Percentiles rank a stretch among this genome's conserved stretches.
Evolutionary conservation across 2,888 invertebrate genomes (phyloP).

Genomic region (Thymelicus acteon): DNA sequence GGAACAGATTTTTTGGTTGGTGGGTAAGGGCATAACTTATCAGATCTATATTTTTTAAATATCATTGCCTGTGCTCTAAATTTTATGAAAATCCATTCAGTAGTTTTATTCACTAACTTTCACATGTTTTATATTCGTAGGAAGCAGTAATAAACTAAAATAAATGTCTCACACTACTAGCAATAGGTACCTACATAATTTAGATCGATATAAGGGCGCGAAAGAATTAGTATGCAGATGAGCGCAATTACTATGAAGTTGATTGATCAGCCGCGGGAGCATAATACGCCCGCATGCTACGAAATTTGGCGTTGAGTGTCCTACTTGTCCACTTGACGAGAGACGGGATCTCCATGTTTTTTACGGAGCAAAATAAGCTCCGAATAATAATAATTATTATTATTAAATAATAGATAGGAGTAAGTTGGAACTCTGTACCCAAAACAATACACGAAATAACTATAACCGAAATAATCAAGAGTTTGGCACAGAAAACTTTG

Average conservation of each 20-base stretch:
- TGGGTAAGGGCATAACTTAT: no score
- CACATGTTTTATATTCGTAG: no score
- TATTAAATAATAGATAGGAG: no score
- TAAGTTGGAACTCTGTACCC: no score
- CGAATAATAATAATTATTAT: background rate
- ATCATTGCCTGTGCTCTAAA: no score
- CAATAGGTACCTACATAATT: background rate
- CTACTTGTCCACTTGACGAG: constrained; percentile 41
- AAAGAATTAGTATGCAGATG: constrained; percentile 77
- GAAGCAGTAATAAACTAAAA: background rate
- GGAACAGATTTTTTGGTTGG: no score
- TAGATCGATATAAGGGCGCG: constrained; percentile 55
- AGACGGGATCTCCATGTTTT: constrained; percentile 6
- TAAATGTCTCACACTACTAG: background rate
- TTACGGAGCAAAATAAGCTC: background rate
- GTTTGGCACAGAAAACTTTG: no score
- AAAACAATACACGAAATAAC: no score
- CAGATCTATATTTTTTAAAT: no score
- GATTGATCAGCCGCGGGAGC: constrained; percentile 66
- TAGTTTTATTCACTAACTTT: no score
- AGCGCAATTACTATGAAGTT: constrained; percentile 70
- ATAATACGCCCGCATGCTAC: constrained; percentile 73
- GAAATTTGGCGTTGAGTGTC: constrained; percentile 36
- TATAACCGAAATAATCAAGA: no score
- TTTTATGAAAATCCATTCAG: no score